Evolutionary conservation across 64 coral and sea anemone genomes (phyloP).

Genomic region (Montipora foliosa): DNA sequence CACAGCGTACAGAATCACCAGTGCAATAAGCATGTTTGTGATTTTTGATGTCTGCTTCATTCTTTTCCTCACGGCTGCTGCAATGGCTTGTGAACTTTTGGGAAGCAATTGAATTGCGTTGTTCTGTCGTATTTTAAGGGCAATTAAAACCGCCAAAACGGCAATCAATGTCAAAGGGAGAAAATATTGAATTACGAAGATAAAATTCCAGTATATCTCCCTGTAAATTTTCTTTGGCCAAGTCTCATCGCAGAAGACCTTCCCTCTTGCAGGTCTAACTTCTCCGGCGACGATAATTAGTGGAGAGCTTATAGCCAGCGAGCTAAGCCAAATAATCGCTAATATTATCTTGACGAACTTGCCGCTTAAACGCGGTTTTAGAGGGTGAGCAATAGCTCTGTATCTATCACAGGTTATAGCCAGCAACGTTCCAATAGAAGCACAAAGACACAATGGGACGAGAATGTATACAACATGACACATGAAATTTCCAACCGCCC

Average conservation of each 20-base stretch:
- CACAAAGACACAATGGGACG: conserved; percentile 79
- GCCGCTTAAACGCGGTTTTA: conserved; percentile 69
- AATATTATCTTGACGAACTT: conserved; percentile 69
- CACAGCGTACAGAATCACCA: conserved; percentile 83
- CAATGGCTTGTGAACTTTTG: conserved; percentile 67
- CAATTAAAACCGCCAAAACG: conserved; percentile 62
- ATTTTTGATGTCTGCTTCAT: conserved; percentile 75
- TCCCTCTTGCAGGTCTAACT: conserved; percentile 8
- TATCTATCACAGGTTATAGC: conserved; percentile 90
- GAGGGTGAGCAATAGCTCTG: conserved; percentile 78
- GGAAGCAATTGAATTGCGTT: conserved; percentile 59
- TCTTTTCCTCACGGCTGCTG: conserved; percentile 69
- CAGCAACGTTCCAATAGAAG: conserved; percentile 84
- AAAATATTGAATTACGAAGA: conserved; percentile 85
- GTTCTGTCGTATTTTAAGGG: conserved; percentile 57
- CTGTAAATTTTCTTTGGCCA: conserved; percentile 60
- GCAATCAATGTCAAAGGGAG: conserved; percentile 71
- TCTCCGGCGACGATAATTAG: conserved; percentile 83
- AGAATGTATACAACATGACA: conserved; percentile 87
- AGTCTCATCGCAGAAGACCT: conserved; percentile 74
- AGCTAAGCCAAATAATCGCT: conserved; percentile 75
- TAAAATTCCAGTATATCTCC: conserved; percentile 79
- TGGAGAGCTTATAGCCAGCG: conserved; percentile 62
- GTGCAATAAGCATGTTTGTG: conserved; percentile 80
- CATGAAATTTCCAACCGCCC: conserved; percentile 89